These are phyloP conservation scores for Melopsittacus undulatus DNA, from an alignment of 2,797 vertebrate species.

Conservation along the genomic window DNA sequence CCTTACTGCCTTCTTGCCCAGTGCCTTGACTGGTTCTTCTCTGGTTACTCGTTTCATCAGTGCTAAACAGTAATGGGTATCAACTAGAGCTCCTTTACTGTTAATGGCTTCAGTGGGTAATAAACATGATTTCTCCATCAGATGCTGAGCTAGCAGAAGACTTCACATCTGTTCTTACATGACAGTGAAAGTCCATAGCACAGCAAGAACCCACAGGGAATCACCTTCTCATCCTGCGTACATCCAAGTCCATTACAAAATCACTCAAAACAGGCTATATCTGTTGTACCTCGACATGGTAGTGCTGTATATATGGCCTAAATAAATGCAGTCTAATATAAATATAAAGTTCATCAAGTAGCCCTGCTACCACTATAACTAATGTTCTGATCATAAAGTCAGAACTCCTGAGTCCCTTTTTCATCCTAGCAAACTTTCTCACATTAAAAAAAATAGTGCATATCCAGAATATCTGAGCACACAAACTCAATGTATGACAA, in stretches of 20 bases:
- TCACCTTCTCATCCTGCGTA: neutral
- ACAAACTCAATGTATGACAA: neutral
- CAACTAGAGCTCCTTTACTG: neutral
- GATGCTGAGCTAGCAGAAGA: neutral
- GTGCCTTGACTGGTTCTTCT: neutral
- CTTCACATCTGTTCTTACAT: neutral
- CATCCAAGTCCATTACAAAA: neutral
- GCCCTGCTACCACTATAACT: neutral
- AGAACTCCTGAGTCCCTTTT: neutral
- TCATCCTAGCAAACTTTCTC: neutral
- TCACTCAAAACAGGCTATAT: neutral
- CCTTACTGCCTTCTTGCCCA: neutral
- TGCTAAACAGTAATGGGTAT: neutral
- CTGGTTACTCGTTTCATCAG: neutral
- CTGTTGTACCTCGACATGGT: neutral
- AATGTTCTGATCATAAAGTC: neutral
- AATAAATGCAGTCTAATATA: neutral
- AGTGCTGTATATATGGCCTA: neutral
- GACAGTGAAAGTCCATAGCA: neutral
- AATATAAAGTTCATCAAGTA: neutral
- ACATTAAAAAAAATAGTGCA: rapidly evolving
- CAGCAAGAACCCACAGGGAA: neutral
- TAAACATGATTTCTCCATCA: neutral
- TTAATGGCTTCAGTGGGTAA: neutral
- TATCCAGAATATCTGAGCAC: neutral